These are phyloP conservation scores for Neomorphus geoffroyi DNA, from an alignment of 2,797 vertebrate genomes.

Conservation along the genomic window DNA sequence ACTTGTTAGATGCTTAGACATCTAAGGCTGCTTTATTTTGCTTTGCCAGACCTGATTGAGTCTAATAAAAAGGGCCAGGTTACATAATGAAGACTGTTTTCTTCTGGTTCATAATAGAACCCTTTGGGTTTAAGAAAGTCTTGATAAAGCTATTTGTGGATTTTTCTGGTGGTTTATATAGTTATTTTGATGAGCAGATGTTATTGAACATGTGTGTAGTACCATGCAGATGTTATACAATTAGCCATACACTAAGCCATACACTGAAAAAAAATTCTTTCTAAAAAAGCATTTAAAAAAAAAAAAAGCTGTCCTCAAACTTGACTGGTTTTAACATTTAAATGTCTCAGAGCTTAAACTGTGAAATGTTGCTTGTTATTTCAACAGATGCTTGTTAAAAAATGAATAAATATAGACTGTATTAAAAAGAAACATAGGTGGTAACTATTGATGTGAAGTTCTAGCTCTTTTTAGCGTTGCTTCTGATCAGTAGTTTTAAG, in stretches of 20 bases:
- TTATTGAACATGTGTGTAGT: not conserved
- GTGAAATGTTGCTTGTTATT: not conserved
- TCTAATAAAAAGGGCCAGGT: not conserved
- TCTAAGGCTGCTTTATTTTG: constrained; percentile 16
- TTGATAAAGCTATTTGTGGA: not conserved
- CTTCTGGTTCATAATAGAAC: not conserved
- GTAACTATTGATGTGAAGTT: not conserved
- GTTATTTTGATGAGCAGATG: not conserved
- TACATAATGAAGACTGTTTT: not conserved
- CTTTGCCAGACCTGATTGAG: not conserved
- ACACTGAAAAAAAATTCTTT: not conserved
- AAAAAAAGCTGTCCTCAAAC: not conserved
- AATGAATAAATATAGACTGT: not conserved
- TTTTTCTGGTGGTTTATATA: not conserved
- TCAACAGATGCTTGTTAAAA: not conserved
- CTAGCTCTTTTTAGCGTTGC: not conserved
- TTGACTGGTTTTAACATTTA: not conserved
- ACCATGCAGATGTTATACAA: not conserved
- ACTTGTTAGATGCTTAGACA: not conserved
- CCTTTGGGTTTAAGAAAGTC: not conserved
- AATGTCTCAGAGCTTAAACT: not conserved
- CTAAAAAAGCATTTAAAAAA: not conserved
- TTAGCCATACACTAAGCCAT: not conserved
- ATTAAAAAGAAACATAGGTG: not conserved
- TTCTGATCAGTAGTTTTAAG: not conserved